Conservation (phyloP, 2,797 vertebrate species). For the Kryptolebias ocellatus region DNA sequence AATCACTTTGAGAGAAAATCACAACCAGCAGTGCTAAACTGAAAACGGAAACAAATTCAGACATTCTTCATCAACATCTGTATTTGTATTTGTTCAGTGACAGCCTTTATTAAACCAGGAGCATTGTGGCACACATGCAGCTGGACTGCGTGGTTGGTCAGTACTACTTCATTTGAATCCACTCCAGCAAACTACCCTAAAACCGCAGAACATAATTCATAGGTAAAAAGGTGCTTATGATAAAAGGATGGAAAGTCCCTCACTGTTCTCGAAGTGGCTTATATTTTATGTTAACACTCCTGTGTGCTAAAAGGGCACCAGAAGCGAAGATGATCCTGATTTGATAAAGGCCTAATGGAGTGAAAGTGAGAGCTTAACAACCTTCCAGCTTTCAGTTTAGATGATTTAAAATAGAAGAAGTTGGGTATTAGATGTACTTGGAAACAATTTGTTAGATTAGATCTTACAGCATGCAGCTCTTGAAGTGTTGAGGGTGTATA, state of each 20-base stretch:
- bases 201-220: conserved; percentile 11
- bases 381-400: conserved; percentile 50
- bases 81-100: not conserved
- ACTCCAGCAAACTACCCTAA: conserved; percentile 13
- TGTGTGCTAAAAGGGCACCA: conserved; percentile 25
- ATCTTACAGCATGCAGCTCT: conserved; percentile 14
- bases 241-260: conserved; percentile 28
- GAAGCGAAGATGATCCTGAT: conserved; percentile 49
- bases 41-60: not conserved
- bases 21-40: not conserved
- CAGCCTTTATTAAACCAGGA: not conserved
- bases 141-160: not conserved
- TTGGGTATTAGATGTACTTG: conserved; percentile 34
- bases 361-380: conserved; percentile 56
- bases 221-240: not conserved
- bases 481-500: not conserved
- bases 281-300: conserved; percentile 36
- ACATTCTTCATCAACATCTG: not conserved
- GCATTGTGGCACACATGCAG: not conserved
- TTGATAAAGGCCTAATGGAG: conserved; percentile 64
- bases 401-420: conserved; percentile 52
- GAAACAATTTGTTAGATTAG: conserved; percentile 36
- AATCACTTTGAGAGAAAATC: not conserved
- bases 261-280: conserved; percentile 21
- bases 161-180: not conserved